A percentile compares a stretch with the other conserved stretches of the same genome.
phyloP scores from a whole-genome alignment of 2,113 vertebrate species.

The Cettia cetti region DNA sequence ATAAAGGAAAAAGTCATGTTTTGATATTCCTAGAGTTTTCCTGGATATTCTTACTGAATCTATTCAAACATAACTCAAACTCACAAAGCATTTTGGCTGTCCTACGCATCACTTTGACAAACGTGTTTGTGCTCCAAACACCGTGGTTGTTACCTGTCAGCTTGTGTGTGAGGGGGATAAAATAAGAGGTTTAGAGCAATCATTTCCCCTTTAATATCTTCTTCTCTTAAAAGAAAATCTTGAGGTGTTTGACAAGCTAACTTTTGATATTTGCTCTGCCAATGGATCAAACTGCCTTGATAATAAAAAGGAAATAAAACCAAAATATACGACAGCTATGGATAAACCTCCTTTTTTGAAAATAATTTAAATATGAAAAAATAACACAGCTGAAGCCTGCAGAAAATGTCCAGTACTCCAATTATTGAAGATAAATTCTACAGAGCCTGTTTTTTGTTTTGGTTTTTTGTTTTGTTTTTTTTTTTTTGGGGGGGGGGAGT shows the following conservation, averaged over 20 bases:
- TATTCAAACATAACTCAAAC: neutral
- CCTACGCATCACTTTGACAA: neutral
- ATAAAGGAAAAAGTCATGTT: neutral
- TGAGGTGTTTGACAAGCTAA: neutral
- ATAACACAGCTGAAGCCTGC: neutral
- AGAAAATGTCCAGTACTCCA: neutral
- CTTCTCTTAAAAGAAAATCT: neutral
- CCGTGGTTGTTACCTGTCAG: fast-evolving
- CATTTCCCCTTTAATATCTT: neutral
- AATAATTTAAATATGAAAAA: neutral
- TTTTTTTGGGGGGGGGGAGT: neutral
- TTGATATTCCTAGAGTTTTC: neutral
- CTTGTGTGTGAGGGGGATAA: neutral
- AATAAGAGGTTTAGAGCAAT: neutral
- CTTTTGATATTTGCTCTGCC: neutral
- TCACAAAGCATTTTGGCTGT: neutral
- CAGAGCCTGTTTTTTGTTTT: neutral
- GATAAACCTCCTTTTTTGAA: neutral
- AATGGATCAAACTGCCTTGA: neutral
- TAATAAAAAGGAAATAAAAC: neutral
- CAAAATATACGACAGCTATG: neutral
- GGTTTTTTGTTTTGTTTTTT: neutral
- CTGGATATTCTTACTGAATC: neutral
- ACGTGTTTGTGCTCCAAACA: neutral
- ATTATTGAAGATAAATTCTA: neutral